Base-by-base conservation (phyloP, 2,888 invertebrate species). In the Trissolcus japonicus region DNA sequence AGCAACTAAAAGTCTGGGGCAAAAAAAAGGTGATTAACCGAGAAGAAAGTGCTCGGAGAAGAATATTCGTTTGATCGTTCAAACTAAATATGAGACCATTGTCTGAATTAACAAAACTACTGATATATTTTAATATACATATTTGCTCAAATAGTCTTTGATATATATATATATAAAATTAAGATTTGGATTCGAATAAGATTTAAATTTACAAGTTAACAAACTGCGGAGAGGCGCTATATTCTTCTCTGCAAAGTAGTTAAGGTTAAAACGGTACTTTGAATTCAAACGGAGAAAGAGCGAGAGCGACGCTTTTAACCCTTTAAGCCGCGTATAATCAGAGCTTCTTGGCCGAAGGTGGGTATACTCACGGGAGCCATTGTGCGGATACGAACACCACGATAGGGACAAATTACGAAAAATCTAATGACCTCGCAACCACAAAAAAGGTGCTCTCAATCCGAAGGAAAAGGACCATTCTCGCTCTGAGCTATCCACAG, bases 361-460 rank as follows among this genome's bases (percentile, higher is more conserved):
- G 19, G 54, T 61, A 71, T 76, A 61, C 78, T 69, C 76, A 40
- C 13, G 76, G 57, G 77, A 73, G 66, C 72, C 68, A 65, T 68
- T 62, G 55, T 62, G 60, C 59, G 62, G 59, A 73, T 71, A 66
- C 78, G 61, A 78, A 78, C 25, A 54, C 74, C 57, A 69, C 66
- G 69, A 59, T 61, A 74, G 69, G 75, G 69, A 76, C 83, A 85
- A 86, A 87, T 85, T 86, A 85, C 84, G 84, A 87, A 87, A 87
- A 87, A 83, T 87, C 85, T 86, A 87, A 87, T 84, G 85, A 87
- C 83, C 81, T 84, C 81, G 80, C 81, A 81, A 78, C 75, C 68
- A 59, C 72, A 71, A 79, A 77, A 35, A 79, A 78, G 74, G 63
- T 17, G 43, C 65, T 53, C 69, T 71, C 74, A 78, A 66, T 69